Conservation (phyloP, 2,113 vertebrate genomes). For the Ammospiza nelsoni region DNA sequence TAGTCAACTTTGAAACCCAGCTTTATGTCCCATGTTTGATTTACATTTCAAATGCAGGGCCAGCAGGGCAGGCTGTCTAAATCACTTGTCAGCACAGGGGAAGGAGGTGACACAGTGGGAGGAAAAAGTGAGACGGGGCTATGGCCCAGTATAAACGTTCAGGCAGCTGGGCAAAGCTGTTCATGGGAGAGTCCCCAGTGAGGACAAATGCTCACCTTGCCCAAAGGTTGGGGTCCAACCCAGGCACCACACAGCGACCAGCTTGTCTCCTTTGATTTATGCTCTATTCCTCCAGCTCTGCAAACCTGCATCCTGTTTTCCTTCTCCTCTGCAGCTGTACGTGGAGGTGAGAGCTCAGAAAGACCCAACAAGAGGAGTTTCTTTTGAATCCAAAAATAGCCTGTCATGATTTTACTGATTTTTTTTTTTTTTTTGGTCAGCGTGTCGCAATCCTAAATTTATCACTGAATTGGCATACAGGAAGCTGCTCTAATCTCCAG, state of each 20-base stretch:
- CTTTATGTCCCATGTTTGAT: conserved; percentile 53
- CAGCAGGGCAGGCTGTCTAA: conserved; percentile 51
- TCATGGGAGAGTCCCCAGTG: not conserved
- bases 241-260: not conserved
- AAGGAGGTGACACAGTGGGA: conserved; percentile 63
- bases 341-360: conserved; percentile 18
- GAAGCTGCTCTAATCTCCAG: not conserved
- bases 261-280: conserved; percentile 49
- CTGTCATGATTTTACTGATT: not conserved
- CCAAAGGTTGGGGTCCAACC: not conserved
- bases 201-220: conserved; percentile 11
- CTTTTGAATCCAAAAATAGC: conserved; percentile 50
- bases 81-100: conserved; percentile 58
- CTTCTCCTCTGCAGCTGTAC: conserved; percentile 8
- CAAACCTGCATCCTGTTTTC: conserved; percentile 54
- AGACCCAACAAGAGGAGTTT: not conserved
- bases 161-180: conserved; percentile 1
- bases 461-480: not conserved
- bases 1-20: conserved; percentile 64
- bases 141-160: not conserved
- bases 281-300: not conserved
- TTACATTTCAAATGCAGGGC: conserved; percentile 61
- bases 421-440: not conserved
- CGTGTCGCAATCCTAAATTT: not conserved
- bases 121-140: not conserved